Evolutionary conservation across 2,113 vertebrate genomes (phyloP).

Genomic region (Eulemur rufifrons): DNA sequence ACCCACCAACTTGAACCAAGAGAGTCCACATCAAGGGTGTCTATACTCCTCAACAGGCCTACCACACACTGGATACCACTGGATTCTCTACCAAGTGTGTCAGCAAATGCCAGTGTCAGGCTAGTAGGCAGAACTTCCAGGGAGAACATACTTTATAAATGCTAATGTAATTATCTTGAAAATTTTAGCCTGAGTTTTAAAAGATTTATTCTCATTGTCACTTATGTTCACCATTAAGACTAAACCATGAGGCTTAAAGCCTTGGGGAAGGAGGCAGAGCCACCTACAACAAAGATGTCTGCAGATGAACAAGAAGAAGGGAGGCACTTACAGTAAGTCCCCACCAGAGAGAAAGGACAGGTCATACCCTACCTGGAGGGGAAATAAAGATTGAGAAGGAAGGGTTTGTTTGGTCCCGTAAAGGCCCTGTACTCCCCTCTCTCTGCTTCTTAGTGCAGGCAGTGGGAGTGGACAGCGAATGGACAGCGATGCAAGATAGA

Average conservation of each 20-base stretch:
- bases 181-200: conserved; percentile 7
- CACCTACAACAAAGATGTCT: conserved; percentile 2
- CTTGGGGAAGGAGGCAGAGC: neutral
- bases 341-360: neutral
- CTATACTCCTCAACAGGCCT: neutral
- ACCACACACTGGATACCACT: neutral
- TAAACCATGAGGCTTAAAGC: neutral
- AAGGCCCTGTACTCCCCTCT: neutral
- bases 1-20: neutral
- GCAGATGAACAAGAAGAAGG: neutral
- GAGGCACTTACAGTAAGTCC: neutral
- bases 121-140: neutral
- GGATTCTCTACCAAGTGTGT: neutral
- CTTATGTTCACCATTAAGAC: neutral
- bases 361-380: neutral
- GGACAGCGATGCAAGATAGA: neutral
- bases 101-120: neutral
- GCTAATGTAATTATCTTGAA: neutral
- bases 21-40: neutral
- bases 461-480: neutral
- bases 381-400: neutral
- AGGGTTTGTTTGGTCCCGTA: neutral
- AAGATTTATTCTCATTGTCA: neutral
- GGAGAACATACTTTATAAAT: neutral
- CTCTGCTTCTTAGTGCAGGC: neutral